Conservation (phyloP, 2,113 vertebrate species). For the Solea senegalensis region DNA sequence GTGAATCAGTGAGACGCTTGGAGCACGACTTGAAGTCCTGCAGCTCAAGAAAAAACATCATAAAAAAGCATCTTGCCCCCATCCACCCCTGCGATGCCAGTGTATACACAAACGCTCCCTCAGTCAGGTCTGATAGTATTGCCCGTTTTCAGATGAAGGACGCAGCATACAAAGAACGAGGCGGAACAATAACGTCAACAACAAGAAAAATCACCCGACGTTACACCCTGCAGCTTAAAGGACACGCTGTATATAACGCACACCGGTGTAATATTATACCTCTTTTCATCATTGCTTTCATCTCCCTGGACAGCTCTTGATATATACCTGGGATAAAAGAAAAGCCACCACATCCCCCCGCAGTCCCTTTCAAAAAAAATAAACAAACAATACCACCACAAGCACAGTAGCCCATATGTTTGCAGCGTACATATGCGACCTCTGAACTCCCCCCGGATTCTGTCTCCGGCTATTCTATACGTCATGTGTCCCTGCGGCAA, state of each 20-base stretch:
- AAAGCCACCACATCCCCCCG: background rate
- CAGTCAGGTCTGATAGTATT: too few species aligned
- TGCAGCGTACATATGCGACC: conserved; percentile 29
- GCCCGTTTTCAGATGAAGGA: too few species aligned
- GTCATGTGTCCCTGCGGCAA: conserved; percentile 29
- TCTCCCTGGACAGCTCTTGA: background rate
- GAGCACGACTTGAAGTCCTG: too few species aligned
- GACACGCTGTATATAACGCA: background rate
- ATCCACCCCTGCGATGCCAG: too few species aligned
- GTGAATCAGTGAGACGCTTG: too few species aligned
- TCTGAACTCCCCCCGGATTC: conserved; percentile 22
- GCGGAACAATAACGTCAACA: too few species aligned
- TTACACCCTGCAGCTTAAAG: conserved; percentile 7
- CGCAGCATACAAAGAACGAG: too few species aligned
- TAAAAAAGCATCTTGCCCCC: too few species aligned
- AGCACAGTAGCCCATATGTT: conserved; percentile 16
- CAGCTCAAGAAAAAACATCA: too few species aligned
- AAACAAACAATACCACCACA: background rate
- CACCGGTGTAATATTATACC: background rate
- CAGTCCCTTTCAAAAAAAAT: background rate
- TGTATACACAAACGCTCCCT: too few species aligned
- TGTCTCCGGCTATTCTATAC: conserved; percentile 25
- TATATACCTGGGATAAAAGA: conserved; percentile 1
- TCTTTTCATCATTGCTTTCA: background rate
- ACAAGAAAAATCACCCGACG: too few species aligned